phyloP scores from a whole-genome alignment of 2,888 invertebrate species.

The Lutraria lutraria region DNA sequence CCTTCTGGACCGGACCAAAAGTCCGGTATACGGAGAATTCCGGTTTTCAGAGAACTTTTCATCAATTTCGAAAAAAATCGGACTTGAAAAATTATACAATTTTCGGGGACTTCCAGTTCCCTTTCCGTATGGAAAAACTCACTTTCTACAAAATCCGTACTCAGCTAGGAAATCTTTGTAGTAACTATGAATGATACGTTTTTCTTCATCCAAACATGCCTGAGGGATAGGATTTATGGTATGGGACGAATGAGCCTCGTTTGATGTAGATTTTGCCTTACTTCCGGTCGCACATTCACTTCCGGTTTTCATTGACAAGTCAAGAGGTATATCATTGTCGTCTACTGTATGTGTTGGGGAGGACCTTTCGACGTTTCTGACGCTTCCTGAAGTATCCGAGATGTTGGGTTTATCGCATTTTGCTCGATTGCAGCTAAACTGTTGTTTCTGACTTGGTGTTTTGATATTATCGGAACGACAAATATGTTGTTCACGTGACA shows the following conservation, averaged over 20 bases:
- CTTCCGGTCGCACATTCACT: neutral
- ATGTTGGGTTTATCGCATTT: neutral
- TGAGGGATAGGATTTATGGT: neutral
- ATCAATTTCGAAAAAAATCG: too few relatives aligned
- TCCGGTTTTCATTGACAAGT: conserved; percentile 18
- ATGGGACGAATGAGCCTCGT: neutral
- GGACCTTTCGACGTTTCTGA: neutral
- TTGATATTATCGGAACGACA: too few relatives aligned
- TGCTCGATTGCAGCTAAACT: neutral
- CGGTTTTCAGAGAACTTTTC: too few relatives aligned
- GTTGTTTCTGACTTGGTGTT: too few relatives aligned
- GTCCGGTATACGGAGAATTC: too few relatives aligned
- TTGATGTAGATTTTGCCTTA: neutral
- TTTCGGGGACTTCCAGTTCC: too few relatives aligned
- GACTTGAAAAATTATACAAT: too few relatives aligned
- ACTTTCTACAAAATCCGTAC: neutral
- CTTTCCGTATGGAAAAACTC: too few relatives aligned
- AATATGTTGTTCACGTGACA: neutral
- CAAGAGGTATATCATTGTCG: neutral
- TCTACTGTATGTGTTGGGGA: neutral
- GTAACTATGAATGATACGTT: neutral
- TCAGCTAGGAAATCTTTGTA: neutral
- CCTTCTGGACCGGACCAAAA: too few relatives aligned
- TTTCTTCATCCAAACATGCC: neutral
- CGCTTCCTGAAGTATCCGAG: neutral